Evolutionary conservation across 1,140 invertebrate genomes (phyloP).

Genomic region (Kradibia gibbosae): DNA sequence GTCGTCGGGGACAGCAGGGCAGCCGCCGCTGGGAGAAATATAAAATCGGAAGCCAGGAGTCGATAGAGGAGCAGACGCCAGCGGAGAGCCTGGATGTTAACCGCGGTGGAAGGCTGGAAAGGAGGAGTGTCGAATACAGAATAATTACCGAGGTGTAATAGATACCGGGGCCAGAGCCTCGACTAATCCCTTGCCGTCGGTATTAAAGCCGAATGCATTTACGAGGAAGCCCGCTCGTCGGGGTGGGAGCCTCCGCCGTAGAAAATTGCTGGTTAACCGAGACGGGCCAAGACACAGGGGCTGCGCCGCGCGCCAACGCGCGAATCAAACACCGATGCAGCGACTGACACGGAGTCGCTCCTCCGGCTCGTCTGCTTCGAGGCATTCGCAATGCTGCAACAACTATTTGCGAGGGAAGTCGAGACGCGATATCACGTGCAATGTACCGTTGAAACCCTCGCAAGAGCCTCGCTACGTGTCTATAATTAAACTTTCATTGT

Average conservation of each 20-base stretch:
- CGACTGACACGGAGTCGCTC: neutral
- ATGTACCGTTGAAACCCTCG: neutral
- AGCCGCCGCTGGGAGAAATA: neutral
- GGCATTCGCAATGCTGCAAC: neutral
- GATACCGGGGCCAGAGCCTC: slow-evolving; percentile 5
- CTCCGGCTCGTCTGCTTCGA: neutral
- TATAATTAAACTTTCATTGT: slow-evolving; percentile 56
- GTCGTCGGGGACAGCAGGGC: too few relatives aligned
- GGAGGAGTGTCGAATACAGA: slow-evolving; percentile 26
- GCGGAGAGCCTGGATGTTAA: neutral
- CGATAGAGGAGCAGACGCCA: neutral
- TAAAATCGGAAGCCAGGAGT: slow-evolving; percentile 6
- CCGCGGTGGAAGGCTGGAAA: neutral
- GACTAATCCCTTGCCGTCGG: slow-evolving; percentile 53
- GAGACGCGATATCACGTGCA: slow-evolving; percentile 7
- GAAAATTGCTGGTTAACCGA: slow-evolving; percentile 11
- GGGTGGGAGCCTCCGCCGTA: neutral
- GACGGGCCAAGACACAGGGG: neutral
- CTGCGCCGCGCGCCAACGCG: neutral
- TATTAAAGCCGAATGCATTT: slow-evolving; percentile 59
- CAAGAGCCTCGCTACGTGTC: slow-evolving; percentile 26
- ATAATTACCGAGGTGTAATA: slow-evolving; percentile 24
- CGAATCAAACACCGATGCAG: slow-evolving; percentile 23
- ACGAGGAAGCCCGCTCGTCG: slow-evolving; percentile 49
- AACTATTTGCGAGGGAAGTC: neutral